These are phyloP conservation scores for Nothura maculosa DNA, from an alignment of 2,797 vertebrate genomes.

Conservation along the genomic window DNA sequence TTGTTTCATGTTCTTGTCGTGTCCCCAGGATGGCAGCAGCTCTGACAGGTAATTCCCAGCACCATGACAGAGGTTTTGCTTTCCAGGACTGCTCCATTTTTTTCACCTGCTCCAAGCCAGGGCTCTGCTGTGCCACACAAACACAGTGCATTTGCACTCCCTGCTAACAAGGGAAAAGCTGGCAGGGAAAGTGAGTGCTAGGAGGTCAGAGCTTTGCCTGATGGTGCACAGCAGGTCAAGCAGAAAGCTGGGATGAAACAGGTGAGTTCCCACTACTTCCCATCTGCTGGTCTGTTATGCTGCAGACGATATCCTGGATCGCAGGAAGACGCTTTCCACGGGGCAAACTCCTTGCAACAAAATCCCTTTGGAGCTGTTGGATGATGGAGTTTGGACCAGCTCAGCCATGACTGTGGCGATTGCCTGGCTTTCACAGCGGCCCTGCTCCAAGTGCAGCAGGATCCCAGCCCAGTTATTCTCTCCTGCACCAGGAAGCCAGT, in stretches of 20 bases:
- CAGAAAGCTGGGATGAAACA: neutral
- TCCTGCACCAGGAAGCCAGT: fast-evolving
- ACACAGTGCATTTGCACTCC: neutral
- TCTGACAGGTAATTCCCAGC: fast-evolving
- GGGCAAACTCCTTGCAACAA: neutral
- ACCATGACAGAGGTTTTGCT: neutral
- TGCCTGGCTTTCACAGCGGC: neutral
- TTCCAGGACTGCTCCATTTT: neutral
- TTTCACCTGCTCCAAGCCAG: neutral
- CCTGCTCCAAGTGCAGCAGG: neutral
- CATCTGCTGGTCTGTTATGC: fast-evolving
- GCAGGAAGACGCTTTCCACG: neutral
- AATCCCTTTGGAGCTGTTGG: neutral
- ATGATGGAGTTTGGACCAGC: fast-evolving
- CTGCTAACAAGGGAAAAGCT: neutral
- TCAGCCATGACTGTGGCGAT: neutral
- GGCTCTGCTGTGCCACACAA: neutral
- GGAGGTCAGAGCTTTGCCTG: neutral
- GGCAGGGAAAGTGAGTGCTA: neutral
- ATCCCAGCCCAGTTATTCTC: neutral
- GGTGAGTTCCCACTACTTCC: neutral
- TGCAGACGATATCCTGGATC: neutral
- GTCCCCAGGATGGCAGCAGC: neutral
- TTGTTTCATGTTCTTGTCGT: neutral
- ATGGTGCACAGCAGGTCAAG: neutral